These are phyloP conservation scores for Poecilia latipinna DNA, from an alignment of 2,113 vertebrate species.

Conservation along the genomic window DNA sequence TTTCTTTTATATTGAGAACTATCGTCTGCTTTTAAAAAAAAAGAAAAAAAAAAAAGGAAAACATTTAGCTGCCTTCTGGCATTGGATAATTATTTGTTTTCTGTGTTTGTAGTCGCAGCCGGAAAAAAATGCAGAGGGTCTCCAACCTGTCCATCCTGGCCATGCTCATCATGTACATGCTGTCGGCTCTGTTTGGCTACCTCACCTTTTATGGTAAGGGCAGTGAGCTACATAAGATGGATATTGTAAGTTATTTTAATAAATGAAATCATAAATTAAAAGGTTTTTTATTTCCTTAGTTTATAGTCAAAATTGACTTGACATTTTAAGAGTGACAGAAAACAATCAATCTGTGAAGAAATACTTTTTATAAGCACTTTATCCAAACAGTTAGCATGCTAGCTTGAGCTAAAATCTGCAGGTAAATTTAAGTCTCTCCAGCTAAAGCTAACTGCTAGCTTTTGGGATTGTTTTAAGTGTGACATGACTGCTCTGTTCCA, in stretches of 20 bases:
- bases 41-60: background rate
- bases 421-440: too few species aligned
- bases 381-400: too few species aligned
- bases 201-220: slow-evolving; percentile 93
- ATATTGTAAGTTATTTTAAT: too few species aligned
- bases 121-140: slow-evolving; percentile 92
- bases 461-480: background rate
- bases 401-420: too few species aligned
- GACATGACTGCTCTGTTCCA: background rate
- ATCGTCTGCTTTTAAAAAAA: too few species aligned
- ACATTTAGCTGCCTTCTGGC: background rate
- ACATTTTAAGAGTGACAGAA: too few species aligned
- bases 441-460: too few species aligned
- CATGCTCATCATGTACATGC: slow-evolving; percentile 95
- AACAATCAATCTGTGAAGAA: too few species aligned
- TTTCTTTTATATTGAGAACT: background rate
- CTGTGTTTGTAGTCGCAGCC: slow-evolving; percentile 81
- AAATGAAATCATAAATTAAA: too few species aligned
- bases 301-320: too few species aligned
- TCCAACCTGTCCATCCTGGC: slow-evolving; percentile 94
- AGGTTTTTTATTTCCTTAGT: too few species aligned
- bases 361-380: too few species aligned
- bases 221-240: background rate
- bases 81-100: background rate
- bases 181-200: slow-evolving; percentile 94